Base-by-base conservation (phyloP, 1,140 invertebrate genomes). In the Trichonephila clavipes region DNA sequence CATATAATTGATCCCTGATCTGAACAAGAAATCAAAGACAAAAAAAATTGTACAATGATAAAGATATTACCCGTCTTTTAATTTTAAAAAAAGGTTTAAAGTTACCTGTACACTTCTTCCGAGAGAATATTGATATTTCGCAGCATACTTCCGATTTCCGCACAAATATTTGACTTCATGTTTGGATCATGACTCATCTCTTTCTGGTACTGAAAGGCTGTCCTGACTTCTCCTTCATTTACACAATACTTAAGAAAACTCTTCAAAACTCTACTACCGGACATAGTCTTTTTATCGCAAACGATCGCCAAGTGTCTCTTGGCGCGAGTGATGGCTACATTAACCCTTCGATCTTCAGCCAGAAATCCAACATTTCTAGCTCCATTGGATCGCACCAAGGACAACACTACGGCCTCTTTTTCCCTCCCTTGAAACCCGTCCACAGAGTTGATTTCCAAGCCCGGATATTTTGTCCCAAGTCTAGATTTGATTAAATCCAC, bases 391-490 rank as follows among this genome's bases (percentile, higher is more conserved):
- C 96, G 95, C 8, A 97, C 96, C 81, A 97, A 94, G 8, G 97
- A 97, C 19, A 97, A 95, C 81, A 97, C 95, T 6, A 97, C 96
- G 24, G 96, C 97, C 95, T 97, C 97, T 94, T 97, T 97, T 95
- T 97, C 97, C 94, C 97, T 95, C 0, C 97, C 97, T 95, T 97
- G 97, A 95, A 97, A 97, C 19, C 97, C 97, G 95, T 97, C 97
- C 0, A 97, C 97, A 12, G 96, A 96, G 93, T 96, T 96, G 18
- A 97, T 96, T 95, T 97, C 96, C 1, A 97, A 93, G 21, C 95
- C 94, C 4, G 96, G 95, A 94, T 95, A 96, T 85, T 95, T 95
- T 85, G 19, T 61, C 14, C 69, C 64, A 8, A 88, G 44, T 64
- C 92, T 88, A 10, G 92, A 40, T 24, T 93, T 93, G 28, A 90